These are phyloP conservation scores for Porites australiensis DNA, from an alignment of 64 coral and sea anemone species.

Conservation along the genomic window DNA sequence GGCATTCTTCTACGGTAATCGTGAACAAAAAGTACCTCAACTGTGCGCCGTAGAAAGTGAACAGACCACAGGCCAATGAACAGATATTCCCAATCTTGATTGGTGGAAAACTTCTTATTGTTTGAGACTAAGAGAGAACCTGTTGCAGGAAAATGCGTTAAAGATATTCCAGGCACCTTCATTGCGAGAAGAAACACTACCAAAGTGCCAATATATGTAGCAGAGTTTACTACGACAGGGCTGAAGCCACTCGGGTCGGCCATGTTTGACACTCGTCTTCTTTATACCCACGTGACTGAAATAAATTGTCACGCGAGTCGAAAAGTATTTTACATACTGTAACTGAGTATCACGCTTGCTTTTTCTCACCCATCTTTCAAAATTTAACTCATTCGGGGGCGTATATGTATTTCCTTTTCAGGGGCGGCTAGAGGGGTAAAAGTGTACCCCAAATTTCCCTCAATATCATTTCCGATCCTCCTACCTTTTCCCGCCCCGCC, in stretches of 20 bases:
- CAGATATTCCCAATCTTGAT: slow-evolving; percentile 64
- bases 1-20: slow-evolving; percentile 84
- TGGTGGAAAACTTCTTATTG: slow-evolving; percentile 48
- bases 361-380: too few species aligned
- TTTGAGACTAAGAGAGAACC: slow-evolving; percentile 71
- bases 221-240: slow-evolving; percentile 76
- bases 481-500: too few species aligned
- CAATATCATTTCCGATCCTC: too few species aligned
- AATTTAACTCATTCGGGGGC: too few species aligned
- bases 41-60: slow-evolving; percentile 77
- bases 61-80: slow-evolving; percentile 81
- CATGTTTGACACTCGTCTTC: background rate
- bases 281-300: too few species aligned
- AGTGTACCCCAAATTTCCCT: too few species aligned
- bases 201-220: slow-evolving; percentile 83
- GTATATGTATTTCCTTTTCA: too few species aligned
- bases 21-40: slow-evolving; percentile 87
- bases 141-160: slow-evolving; percentile 55
- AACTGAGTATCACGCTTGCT: too few species aligned
- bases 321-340: too few species aligned
- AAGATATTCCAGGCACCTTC: slow-evolving; percentile 45
- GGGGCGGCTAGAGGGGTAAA: too few species aligned
- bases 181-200: slow-evolving; percentile 73
- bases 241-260: slow-evolving; percentile 60
- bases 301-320: too few species aligned